These are phyloP conservation scores for Phocides pigmalion DNA, from an alignment of 1,140 invertebrate genomes.

Conservation along the genomic window DNA sequence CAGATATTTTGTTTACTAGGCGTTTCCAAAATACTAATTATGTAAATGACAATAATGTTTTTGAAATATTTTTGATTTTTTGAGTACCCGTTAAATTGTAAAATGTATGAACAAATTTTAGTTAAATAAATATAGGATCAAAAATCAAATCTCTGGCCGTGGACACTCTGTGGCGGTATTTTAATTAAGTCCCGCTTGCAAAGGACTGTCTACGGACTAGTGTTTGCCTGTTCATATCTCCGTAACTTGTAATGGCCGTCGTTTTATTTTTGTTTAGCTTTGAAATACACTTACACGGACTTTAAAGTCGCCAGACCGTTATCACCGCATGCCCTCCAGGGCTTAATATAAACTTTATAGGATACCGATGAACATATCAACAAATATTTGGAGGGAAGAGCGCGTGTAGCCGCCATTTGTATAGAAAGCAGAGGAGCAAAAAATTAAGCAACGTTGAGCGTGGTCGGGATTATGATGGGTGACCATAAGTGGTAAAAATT, in stretches of 20 bases:
- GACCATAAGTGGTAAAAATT: too few relatives aligned
- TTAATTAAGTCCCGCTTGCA: conserved; percentile 55
- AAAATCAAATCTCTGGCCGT: neutral
- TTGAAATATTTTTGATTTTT: too few relatives aligned
- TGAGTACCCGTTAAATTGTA: too few relatives aligned
- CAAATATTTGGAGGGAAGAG: neutral
- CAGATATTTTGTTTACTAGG: too few relatives aligned
- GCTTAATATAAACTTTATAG: conserved; percentile 27
- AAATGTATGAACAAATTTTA: too few relatives aligned
- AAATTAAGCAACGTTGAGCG: too few relatives aligned
- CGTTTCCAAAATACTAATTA: too few relatives aligned
- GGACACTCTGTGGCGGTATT: conserved; percentile 34
- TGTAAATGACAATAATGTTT: too few relatives aligned
- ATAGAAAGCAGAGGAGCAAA: too few relatives aligned
- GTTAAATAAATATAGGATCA: neutral
- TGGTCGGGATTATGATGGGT: too few relatives aligned
- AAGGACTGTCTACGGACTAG: conserved; percentile 39
- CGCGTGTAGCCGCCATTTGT: too few relatives aligned
- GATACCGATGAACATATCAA: too few relatives aligned
- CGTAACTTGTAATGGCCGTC: conserved; percentile 43
- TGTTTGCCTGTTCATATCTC: conserved; percentile 47
- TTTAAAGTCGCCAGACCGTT: conserved; percentile 31
- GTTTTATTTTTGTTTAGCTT: conserved; percentile 37
- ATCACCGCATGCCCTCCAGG: neutral
- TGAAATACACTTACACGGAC: conserved; percentile 34